A percentile compares a stretch with the other conserved stretches of the same genome.
phyloP scores from a whole-genome alignment of 2,113 vertebrate species.

The Esox niger region DNA sequence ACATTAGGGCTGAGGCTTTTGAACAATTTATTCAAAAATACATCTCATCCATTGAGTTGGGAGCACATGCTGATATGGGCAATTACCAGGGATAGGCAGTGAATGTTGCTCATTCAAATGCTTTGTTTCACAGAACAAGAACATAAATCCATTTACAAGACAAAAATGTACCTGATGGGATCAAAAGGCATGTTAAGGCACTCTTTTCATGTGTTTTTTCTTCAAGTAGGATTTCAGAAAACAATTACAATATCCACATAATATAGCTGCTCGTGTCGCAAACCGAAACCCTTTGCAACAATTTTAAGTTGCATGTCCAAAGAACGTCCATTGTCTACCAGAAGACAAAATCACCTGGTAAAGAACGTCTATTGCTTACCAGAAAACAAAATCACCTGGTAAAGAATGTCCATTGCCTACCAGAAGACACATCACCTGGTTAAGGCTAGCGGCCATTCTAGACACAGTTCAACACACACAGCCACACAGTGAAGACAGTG shows the following conservation, averaged over 20 bases:
- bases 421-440: too few relatives aligned
- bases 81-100: background rate
- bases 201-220: constrained; percentile 17
- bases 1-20: constrained; percentile 10
- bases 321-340: background rate
- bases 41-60: constrained; percentile 2
- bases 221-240: background rate
- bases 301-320: background rate
- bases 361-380: background rate
- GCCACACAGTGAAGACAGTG: too few relatives aligned
- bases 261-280: background rate
- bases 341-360: background rate
- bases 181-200: constrained; percentile 44
- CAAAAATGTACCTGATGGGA: constrained; percentile 8
- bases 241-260: background rate
- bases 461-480: too few relatives aligned
- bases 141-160: background rate
- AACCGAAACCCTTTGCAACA: background rate
- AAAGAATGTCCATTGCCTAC: background rate
- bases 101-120: constrained; percentile 10
- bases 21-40: constrained; percentile 57
- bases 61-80: background rate
- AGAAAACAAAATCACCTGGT: too few relatives aligned
- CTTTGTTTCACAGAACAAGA: constrained; percentile 9
- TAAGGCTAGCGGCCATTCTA: too few relatives aligned